Percentiles rank a stretch among this genome's conserved stretches.
phyloP scores from a whole-genome alignment of 2,888 invertebrate genomes.

The Mystacides longicornis region DNA sequence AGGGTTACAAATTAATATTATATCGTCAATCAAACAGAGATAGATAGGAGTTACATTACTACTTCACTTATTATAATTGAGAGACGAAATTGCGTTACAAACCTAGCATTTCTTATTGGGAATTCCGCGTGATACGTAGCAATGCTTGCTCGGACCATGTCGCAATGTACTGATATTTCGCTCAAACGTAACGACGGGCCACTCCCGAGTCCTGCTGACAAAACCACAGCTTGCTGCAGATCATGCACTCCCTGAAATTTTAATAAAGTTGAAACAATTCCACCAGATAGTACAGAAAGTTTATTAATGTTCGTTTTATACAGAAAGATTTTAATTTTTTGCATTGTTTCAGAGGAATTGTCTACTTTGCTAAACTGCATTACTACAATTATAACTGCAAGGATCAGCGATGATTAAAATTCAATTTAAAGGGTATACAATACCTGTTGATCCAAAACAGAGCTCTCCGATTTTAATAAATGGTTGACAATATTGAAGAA shows the following conservation, averaged over 20 bases:
- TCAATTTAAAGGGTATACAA: conserved; percentile 27
- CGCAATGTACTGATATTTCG: conserved; percentile 21
- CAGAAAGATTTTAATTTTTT: too few relatives aligned
- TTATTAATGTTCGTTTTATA: too few relatives aligned
- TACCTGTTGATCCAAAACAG: conserved; percentile 69
- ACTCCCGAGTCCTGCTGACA: conserved; percentile 14
- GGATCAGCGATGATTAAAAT: too few relatives aligned
- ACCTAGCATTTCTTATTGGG: conserved; percentile 18
- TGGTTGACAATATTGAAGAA: conserved; percentile 57
- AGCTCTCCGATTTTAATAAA: conserved; percentile 56
- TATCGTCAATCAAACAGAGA: too few relatives aligned
- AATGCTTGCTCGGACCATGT: conserved; percentile 6
- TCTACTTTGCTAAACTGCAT: too few relatives aligned
- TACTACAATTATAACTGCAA: too few relatives aligned
- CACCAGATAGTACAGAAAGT: too few relatives aligned
- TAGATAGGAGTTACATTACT: too few relatives aligned
- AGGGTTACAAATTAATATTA: neutral
- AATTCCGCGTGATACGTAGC: conserved; percentile 16
- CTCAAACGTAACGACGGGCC: conserved; percentile 17
- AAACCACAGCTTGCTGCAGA: conserved; percentile 17
- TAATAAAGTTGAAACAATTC: too few relatives aligned
- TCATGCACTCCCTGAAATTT: conserved; percentile 20
- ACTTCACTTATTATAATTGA: too few relatives aligned
- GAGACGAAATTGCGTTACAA: too few relatives aligned
- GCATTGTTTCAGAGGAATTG: too few relatives aligned